Base-by-base conservation (phyloP, 2,113 vertebrate species). In the Etheostoma spectabile region DNA sequence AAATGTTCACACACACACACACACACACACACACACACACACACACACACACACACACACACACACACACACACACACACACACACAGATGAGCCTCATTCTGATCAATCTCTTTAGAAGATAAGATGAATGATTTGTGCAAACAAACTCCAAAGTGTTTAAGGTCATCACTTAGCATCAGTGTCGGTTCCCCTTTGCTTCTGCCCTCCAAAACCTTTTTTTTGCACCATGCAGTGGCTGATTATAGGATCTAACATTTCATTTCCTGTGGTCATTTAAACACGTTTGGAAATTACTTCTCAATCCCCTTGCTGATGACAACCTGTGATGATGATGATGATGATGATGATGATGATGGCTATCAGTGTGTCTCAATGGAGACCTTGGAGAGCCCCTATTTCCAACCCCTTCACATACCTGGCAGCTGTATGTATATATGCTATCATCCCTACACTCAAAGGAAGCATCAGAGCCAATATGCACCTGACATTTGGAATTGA, bases 391-490 rank as follows among this genome's bases (percentile, higher is more conserved):
- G 86, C 80, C 71, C 88, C 85, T 63, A 91, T 93, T 91, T 90
- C 63, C 79, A 77, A 55, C 82, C 86, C 82, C 92, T 92, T 89
- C 93, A 92, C 88, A 91, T 92, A 94, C 88, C 91, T 93, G 90
- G 85, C 93, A 94, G 93, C 93, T 94, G 90, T 91, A 94, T 94
- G 93, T 93, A 94, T 93, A 94, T 91, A 87, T 84, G 86, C 85
- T 77, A 84, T 92, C 92, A 92, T 89, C 86, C 70, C 70, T n/a
- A 74, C 87, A 87, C 91, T 90, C 46, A 51, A 91, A 91, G 91
- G 78, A 88, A 83, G 89, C 82, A 77, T 81, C 84, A 62, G 85
- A 91, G 92, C 91, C 90, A 92, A 93, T 92, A 86, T 91, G 85
- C 91, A 90, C 89, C 90, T 93, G 90, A 94, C 92, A 91, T 92